phyloP scores from a whole-genome alignment of 2,888 invertebrate species.

The Plagodis dolabraria region DNA sequence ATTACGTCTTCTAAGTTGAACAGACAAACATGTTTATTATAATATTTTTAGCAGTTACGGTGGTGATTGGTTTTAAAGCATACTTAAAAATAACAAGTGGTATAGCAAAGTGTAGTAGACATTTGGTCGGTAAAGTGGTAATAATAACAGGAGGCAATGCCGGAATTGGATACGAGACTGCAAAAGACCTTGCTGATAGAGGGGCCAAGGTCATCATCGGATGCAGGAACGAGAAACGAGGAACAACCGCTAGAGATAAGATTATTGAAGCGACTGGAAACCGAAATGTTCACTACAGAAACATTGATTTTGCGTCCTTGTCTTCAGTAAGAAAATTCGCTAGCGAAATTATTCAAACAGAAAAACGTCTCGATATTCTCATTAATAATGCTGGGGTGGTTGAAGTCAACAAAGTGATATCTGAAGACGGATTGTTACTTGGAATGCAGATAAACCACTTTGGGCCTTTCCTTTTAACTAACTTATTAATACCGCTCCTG shows the following conservation, averaged over 20 bases:
- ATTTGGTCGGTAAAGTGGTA: constrained; percentile 92
- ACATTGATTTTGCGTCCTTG: constrained; percentile 81
- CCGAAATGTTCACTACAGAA: constrained; percentile 62
- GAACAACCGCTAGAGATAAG: constrained; percentile 77
- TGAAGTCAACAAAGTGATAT: constrained; percentile 64
- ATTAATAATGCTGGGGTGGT: constrained; percentile 86
- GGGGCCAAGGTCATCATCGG: constrained; percentile 92
- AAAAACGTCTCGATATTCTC: constrained; percentile 83
- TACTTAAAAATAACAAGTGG: constrained; percentile 38
- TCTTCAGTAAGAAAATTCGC: constrained; percentile 85
- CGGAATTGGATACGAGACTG: constrained; percentile 92
- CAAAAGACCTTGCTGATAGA: constrained; percentile 88
- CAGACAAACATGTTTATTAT: neutral
- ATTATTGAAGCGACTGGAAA: constrained; percentile 57
- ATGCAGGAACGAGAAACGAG: constrained; percentile 89
- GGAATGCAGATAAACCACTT: constrained; percentile 86
- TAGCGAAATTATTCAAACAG: constrained; percentile 80
- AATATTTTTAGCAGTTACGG: neutral
- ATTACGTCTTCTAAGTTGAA: neutral
- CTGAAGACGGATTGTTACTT: constrained; percentile 85
- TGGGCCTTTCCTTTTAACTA: constrained; percentile 88
- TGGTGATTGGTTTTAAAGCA: constrained; percentile 6
- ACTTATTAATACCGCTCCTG: constrained; percentile 79
- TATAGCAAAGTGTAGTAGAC: constrained; percentile 55
- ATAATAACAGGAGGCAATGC: constrained; percentile 93